phyloP scores from a whole-genome alignment of 2,113 vertebrate species.

The Sakesphorus luctuosus region DNA sequence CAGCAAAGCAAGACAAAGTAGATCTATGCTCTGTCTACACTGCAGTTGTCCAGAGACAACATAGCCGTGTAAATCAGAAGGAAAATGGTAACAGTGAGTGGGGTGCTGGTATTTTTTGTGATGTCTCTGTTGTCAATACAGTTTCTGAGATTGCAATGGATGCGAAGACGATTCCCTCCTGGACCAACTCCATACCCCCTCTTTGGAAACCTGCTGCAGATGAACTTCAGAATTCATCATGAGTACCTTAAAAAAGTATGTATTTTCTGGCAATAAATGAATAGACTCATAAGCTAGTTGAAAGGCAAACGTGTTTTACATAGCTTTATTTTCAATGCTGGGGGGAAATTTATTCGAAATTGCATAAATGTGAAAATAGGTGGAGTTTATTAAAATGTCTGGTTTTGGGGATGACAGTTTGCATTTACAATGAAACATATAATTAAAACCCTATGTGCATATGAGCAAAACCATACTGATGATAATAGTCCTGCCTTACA shows the following conservation, averaged over 20 bases:
- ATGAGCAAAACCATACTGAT: neutral
- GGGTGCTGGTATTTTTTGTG: neutral
- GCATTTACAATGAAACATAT: neutral
- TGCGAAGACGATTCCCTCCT: slow-evolving; percentile 14
- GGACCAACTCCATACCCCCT: slow-evolving; percentile 54
- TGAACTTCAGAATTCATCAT: slow-evolving; percentile 37
- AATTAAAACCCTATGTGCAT: neutral
- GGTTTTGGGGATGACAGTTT: neutral
- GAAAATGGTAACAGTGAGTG: neutral
- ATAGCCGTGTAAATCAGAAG: neutral
- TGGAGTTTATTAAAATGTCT: neutral
- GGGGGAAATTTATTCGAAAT: neutral
- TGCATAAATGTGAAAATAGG: neutral
- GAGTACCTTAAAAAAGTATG: slow-evolving; percentile 43
- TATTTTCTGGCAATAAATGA: neutral
- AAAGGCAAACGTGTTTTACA: neutral
- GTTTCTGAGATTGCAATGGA: slow-evolving; percentile 19
- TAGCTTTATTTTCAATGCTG: neutral
- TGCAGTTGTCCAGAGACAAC: neutral
- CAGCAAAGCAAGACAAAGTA: neutral
- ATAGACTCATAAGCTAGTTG: neutral
- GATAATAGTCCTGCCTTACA: neutral
- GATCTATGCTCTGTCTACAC: neutral
- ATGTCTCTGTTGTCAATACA: neutral
- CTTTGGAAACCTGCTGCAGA: slow-evolving; percentile 63